These are phyloP conservation scores for Pseudorasbora parva DNA, from an alignment of 2,113 vertebrate species.

Conservation along the genomic window DNA sequence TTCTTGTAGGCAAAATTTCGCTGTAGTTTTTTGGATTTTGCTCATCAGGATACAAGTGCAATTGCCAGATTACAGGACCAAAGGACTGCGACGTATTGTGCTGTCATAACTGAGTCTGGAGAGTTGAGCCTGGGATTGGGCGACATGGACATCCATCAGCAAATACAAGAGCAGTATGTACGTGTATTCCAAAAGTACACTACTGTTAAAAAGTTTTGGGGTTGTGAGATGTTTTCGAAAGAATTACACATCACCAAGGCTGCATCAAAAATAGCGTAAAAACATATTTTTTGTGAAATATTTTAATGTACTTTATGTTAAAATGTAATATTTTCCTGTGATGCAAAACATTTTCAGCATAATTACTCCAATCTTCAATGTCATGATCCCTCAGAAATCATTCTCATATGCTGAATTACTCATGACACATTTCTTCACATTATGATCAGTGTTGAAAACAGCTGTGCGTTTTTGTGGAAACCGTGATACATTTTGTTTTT, in stretches of 20 bases:
- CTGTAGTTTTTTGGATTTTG: constrained; percentile 36
- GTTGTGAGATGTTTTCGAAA: not conserved
- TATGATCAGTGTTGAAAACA: not conserved
- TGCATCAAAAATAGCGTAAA: not conserved
- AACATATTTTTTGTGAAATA: not conserved
- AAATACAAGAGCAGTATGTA: constrained; percentile 85
- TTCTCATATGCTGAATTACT: not conserved
- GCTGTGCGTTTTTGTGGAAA: not conserved
- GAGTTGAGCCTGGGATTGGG: constrained; percentile 85
- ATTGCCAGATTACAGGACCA: constrained; percentile 69
- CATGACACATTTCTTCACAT: not conserved
- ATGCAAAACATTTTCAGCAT: not conserved
- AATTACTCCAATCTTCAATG: not conserved
- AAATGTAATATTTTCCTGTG: not conserved
- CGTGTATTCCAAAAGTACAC: constrained; percentile 47
- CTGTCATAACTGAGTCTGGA: constrained; percentile 75
- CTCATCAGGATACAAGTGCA: constrained; percentile 70
- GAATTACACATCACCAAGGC: not conserved
- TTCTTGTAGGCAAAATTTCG: not conserved
- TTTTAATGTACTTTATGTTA: no score
- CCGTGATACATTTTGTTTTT: not conserved
- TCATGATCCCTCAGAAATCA: not conserved
- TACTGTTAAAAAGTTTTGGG: not conserved
- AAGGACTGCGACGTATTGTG: constrained; percentile 79
- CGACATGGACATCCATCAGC: constrained; percentile 89